Evolutionary conservation across 2,888 invertebrate species (phyloP).

Genomic region (Yponomeuta evonymella): DNA sequence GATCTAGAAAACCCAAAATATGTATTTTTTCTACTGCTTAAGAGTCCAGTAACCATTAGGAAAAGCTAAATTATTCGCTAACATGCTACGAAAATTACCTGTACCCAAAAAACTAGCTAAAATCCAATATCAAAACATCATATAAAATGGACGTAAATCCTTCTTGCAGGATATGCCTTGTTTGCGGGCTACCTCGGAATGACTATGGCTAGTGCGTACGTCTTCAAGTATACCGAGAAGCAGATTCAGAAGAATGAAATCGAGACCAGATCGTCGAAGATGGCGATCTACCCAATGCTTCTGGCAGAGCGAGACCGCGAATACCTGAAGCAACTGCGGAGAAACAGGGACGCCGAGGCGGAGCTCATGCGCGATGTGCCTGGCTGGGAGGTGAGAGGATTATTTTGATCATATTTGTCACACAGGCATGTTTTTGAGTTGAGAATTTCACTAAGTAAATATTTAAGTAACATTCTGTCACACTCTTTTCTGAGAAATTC

Average conservation of each 20-base stretch:
- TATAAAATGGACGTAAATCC: background rate
- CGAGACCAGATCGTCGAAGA: conserved; percentile 85
- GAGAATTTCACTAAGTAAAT: too few species aligned
- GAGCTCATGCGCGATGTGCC: conserved; percentile 93
- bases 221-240: conserved; percentile 76
- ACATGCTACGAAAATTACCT: too few species aligned
- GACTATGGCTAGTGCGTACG: conserved; percentile 72
- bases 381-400: conserved; percentile 83
- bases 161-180: conserved; percentile 76
- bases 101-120: too few species aligned
- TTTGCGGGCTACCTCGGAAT: conserved; percentile 78
- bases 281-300: conserved; percentile 86
- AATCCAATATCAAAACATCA: background rate
- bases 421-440: too few species aligned
- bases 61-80: too few species aligned
- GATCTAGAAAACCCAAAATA: too few species aligned
- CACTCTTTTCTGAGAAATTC: too few species aligned
- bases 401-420: too few species aligned
- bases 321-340: conserved; percentile 86
- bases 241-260: conserved; percentile 73
- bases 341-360: conserved; percentile 88
- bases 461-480: too few species aligned
- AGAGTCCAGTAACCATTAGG: too few species aligned
- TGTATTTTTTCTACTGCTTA: too few species aligned
- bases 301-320: conserved; percentile 90